Conservation (phyloP, 2,113 vertebrate species). For the Scomber scombrus region DNA sequence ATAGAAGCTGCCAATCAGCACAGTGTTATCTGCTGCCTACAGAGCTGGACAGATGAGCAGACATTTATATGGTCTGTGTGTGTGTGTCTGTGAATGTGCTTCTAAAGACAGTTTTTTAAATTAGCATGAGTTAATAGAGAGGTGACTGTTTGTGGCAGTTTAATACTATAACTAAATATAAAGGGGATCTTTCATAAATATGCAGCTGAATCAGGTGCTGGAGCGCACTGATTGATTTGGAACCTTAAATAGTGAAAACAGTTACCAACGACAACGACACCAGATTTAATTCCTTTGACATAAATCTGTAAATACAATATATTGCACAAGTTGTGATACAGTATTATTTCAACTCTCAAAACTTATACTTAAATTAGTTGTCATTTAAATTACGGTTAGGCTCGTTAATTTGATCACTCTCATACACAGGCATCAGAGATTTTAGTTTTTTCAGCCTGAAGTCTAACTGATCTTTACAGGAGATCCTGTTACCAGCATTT, state of each 20-base stretch:
- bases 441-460: too few species aligned
- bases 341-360: background rate
- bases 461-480: background rate
- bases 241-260: too few species aligned
- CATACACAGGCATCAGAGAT: too few species aligned
- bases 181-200: too few species aligned
- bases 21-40: constrained; percentile 22
- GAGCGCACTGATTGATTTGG: too few species aligned
- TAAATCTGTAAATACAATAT: background rate
- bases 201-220: too few species aligned
- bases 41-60: constrained; percentile 31
- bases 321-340: too few species aligned
- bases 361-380: background rate
- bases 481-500: too few species aligned
- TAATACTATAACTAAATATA: background rate
- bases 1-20: constrained; percentile 77
- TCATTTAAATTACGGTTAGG: too few species aligned
- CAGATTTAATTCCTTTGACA: background rate
- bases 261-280: too few species aligned
- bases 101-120: background rate
- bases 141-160: background rate
- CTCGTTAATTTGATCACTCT: too few species aligned
- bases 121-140: background rate
- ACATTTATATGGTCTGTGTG: constrained; percentile 15
- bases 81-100: constrained; percentile 22